These are phyloP conservation scores for Puma concolor DNA, from an alignment of 2,113 vertebrate species.

Conservation along the genomic window DNA sequence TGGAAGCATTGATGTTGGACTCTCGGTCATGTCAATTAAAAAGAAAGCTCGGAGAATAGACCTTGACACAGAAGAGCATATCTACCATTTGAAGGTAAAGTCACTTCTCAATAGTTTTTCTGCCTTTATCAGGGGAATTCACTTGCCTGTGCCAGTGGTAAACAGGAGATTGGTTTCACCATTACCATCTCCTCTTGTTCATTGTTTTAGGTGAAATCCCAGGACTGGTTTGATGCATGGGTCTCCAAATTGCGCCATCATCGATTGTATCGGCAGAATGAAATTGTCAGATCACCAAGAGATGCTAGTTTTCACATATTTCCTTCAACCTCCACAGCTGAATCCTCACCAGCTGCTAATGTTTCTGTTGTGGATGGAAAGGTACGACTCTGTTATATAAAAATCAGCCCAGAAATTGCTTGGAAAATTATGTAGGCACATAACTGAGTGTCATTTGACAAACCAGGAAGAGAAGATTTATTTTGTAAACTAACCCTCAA, in stretches of 20 bases:
- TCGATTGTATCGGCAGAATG: slow-evolving; percentile 97
- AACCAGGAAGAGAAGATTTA: neutral
- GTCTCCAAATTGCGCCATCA: slow-evolving; percentile 97
- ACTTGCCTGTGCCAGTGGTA: neutral
- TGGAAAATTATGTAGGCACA: neutral
- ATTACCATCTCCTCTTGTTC: neutral
- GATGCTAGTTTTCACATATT: slow-evolving; percentile 95
- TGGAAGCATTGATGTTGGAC: slow-evolving; percentile 98
- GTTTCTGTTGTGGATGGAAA: slow-evolving; percentile 90
- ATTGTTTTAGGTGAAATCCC: slow-evolving; percentile 94
- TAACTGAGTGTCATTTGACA: neutral
- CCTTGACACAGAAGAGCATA: slow-evolving; percentile 98
- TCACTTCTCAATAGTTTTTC: neutral
- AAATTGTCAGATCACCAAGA: slow-evolving; percentile 97
- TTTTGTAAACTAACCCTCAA: neutral
- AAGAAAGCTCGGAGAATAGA: slow-evolving; percentile 98
- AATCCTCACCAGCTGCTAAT: slow-evolving; percentile 93
- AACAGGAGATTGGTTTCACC: neutral
- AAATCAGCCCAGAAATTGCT: slow-evolving; percentile 34
- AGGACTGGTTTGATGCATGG: slow-evolving; percentile 98
- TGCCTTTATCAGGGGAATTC: neutral
- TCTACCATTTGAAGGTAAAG: slow-evolving; percentile 98
- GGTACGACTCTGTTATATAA: slow-evolving; percentile 80
- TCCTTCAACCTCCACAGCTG: slow-evolving; percentile 91
- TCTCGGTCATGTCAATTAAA: slow-evolving; percentile 99